Percentiles rank a stretch among this genome's conserved stretches.
Conservation (phyloP, 2,113 vertebrate genomes). For the Poecile atricapillus region DNA sequence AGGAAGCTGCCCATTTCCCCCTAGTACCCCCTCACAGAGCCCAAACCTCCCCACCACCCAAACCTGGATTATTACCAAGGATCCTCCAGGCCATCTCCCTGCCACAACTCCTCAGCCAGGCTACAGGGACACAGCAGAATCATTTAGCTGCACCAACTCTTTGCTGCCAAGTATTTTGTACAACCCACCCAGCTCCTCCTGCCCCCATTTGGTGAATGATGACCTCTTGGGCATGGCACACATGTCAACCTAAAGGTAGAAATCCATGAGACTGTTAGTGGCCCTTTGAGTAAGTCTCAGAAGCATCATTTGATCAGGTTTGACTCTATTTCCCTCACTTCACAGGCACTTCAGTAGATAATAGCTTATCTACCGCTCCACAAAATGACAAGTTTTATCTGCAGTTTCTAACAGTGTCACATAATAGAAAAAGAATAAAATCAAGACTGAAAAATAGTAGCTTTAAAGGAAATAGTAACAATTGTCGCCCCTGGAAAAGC, state of each 20-base stretch:
- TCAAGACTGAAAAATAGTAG: background rate
- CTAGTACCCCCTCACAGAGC: background rate
- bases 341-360: background rate
- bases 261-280: background rate
- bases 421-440: background rate
- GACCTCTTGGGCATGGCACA: background rate
- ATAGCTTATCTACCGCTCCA: background rate
- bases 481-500: background rate
- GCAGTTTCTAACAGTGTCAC: background rate
- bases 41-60: background rate
- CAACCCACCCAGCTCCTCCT: background rate
- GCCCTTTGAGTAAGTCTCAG: background rate
- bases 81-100: fast-evolving
- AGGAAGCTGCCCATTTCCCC: background rate
- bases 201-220: fast-evolving
- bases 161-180: background rate
- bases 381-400: background rate
- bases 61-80: background rate
- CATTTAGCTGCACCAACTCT: background rate
- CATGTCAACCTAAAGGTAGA: fast-evolving
- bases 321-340: background rate
- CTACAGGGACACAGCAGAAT: background rate
- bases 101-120: fast-evolving
- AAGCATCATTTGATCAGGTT: background rate
- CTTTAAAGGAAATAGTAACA: background rate